Base-by-base conservation (phyloP, 2,113 vertebrate genomes). In the Strix uralensis region DNA sequence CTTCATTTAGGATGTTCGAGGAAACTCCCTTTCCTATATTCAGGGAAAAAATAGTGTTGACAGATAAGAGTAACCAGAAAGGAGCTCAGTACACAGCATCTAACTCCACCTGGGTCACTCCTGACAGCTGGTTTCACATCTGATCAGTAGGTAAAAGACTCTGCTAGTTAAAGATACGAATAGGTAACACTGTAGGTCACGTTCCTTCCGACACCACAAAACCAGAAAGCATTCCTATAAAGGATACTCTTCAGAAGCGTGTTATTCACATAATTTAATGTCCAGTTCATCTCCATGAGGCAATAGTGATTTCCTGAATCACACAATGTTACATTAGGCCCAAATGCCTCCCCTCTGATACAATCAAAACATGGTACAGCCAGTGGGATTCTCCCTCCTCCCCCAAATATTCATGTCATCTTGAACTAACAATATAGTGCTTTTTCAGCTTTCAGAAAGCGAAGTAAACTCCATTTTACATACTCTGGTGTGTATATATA, bases 121-220 rank as follows among this genome's bases (percentile, higher is more conserved):
- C 29, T 38, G 23, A 4, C 19, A 40, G 20, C 5, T 29, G 73
- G 46, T 26, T 42, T 61, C 52, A 16, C 47, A 36, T 11, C 29
- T 30, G 29, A 30, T n/a, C 66, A 15, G 20, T 5, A 44, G 25
- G 54, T 14, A n/a, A 46, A 54, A 13, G 7, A 29, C 21, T 6
- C 29, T 71, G 25, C 8, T 30, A 59, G 55, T 3, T 42, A 47
- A 65, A 19, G 58, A 15, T 3, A 9, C 0, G 18, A 57, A 42
- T 0, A 25, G 13, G 1, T 14, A 3, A 19, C 8, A 1, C 22
- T n/a, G 4, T 3, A 29, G 30, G 20, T 51, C 1, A 0, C 3
- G 7, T 38, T 36, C 52, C 46, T 46, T 6, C 85, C 55, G 78
- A 4, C 69, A 26, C 4, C 57, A 17, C n/a, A 16, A 5, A 2